phyloP scores from a whole-genome alignment of 1,140 invertebrate genomes.

The Drosophila bifasciata region DNA sequence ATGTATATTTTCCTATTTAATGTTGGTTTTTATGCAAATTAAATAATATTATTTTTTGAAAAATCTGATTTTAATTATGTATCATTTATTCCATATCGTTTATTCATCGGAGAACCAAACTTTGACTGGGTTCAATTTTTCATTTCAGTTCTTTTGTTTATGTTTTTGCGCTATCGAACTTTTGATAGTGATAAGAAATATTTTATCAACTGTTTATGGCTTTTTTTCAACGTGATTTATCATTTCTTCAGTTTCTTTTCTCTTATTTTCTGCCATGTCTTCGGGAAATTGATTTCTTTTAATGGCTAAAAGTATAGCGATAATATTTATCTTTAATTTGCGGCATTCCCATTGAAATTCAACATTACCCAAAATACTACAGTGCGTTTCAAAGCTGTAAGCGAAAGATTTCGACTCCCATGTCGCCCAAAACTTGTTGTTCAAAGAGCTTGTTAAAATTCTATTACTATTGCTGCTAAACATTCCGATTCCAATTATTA shows the following conservation, averaged over 20 bases:
- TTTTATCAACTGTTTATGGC: constrained; percentile 32
- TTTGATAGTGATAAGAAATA: constrained; percentile 9
- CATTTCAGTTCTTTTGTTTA: background rate
- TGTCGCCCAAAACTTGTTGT: background rate
- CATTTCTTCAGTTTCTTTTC: constrained; percentile 9
- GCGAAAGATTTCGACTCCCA: background rate
- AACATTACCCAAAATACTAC: constrained; percentile 12
- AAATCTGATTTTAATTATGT: constrained; percentile 7
- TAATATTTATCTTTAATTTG: constrained; percentile 33
- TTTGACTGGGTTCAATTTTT: background rate
- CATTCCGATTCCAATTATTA: background rate
- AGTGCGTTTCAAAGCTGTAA: constrained; percentile 15
- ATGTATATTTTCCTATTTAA: constrained; percentile 63
- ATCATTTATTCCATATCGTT: background rate
- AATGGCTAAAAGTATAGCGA: constrained; percentile 6
- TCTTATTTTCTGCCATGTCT: constrained; percentile 23
- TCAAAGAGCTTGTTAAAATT: background rate
- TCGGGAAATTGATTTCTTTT: constrained; percentile 22
- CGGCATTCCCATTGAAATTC: constrained; percentile 36
- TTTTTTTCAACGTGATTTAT: constrained; percentile 29
- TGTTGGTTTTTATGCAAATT: constrained; percentile 71
- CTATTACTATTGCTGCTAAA: background rate
- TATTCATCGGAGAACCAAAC: background rate
- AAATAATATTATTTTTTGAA: constrained; percentile 55
- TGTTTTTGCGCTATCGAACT: background rate